phyloP scores from a whole-genome alignment of 64 coral and sea anemone species.

The Acropora tenuis region DNA sequence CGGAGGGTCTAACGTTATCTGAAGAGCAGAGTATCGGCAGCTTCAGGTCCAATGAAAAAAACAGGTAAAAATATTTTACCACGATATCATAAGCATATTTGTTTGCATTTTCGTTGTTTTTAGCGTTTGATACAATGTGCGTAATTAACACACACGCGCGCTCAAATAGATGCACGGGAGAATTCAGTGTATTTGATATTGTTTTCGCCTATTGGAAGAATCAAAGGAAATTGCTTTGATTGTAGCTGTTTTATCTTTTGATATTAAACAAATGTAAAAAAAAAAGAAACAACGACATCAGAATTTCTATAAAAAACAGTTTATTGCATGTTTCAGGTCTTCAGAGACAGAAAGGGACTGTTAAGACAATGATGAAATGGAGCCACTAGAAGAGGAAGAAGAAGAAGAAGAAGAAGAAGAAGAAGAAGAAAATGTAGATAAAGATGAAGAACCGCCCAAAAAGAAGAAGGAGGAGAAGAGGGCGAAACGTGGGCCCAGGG shows the following conservation, averaged over 20 bases:
- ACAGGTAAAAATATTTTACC: constrained; percentile 19
- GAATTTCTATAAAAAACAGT: not conserved
- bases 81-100: constrained; percentile 18
- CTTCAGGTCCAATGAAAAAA: constrained; percentile 26
- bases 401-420: too few relatives aligned
- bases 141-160: not conserved
- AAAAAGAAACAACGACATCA: not conserved
- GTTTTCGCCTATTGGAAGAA: not conserved
- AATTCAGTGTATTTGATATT: constrained; percentile 7
- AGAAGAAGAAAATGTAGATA: too few relatives aligned
- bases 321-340: not conserved
- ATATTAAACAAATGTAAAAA: too few relatives aligned
- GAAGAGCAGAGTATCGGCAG: not conserved
- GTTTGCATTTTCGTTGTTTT: not conserved
- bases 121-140: not conserved
- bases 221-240: too few relatives aligned
- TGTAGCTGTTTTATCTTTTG: too few relatives aligned
- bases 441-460: not conserved
- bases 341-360: not conserved
- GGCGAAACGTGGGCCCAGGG: not conserved
- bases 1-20: not conserved
- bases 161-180: not conserved
- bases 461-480: not conserved
- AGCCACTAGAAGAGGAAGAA: not conserved
- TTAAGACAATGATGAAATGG: not conserved